Evolutionary conservation across 2,888 invertebrate species (phyloP).

Genomic region (Eretmocerus hayati): DNA sequence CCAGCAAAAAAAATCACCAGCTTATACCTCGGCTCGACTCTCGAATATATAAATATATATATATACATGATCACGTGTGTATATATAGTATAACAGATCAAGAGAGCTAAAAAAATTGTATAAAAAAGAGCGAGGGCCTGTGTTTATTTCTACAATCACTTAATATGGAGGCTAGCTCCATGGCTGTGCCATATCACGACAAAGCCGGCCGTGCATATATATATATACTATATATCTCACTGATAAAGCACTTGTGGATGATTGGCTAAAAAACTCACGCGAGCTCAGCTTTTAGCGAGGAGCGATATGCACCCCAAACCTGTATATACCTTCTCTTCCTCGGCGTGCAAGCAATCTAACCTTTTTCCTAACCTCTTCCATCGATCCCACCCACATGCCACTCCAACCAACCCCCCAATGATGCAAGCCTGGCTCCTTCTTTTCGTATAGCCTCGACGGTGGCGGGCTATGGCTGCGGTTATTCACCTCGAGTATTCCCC

Average conservation of each 20-base stretch:
- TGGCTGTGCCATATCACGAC: constrained; percentile 32
- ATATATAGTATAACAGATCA: constrained; percentile 12
- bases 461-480: too few relatives aligned
- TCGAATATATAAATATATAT: too few relatives aligned
- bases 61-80: neutral
- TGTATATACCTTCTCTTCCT: too few relatives aligned
- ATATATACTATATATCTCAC: constrained; percentile 14
- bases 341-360: neutral
- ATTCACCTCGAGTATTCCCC: constrained; percentile 1
- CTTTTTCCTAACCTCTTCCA: neutral
- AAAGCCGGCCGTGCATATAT: constrained; percentile 31
- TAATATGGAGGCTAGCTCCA: constrained; percentile 30
- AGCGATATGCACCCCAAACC: constrained; percentile 41
- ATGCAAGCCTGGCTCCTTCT: too few relatives aligned
- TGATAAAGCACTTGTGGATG: constrained; percentile 29
- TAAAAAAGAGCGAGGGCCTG: constrained; percentile 13
- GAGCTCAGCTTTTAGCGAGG: constrained; percentile 43
- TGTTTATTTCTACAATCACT: constrained; percentile 2
- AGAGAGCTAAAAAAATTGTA: constrained; percentile 6
- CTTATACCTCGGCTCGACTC: constrained; percentile 18
- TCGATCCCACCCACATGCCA: neutral
- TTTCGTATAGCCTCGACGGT: too few relatives aligned
- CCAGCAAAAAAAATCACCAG: neutral
- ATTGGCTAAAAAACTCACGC: constrained; percentile 30
- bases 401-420: neutral